A percentile compares a stretch with the other conserved stretches of the same genome.
Evolutionary conservation across 2,113 vertebrate species (phyloP).

Genomic region (Diadophis punctatus): DNA sequence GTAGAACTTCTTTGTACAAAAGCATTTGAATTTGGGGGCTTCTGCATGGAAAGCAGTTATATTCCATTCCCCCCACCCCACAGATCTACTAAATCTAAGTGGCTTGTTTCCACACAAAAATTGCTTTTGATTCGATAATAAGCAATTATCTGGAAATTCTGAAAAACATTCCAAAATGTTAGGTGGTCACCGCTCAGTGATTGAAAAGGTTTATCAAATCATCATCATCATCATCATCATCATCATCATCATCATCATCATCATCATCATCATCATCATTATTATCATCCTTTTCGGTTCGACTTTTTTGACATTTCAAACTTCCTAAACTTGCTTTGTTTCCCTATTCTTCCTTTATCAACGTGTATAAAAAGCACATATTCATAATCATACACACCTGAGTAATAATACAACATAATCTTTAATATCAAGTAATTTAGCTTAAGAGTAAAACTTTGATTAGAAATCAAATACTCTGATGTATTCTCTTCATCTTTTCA

Average conservation of each 20-base stretch:
- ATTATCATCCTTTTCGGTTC: not conserved
- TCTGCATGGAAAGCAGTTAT: not conserved
- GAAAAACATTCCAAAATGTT: not conserved
- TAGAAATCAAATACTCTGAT: not conserved
- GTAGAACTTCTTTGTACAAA: not conserved
- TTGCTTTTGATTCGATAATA: not conserved
- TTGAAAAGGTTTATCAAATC: not conserved
- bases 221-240: not conserved
- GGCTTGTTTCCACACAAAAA: not conserved
- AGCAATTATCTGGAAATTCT: not conserved
- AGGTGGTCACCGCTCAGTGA: not conserved
- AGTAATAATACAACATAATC: not conserved
- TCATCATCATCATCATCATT: no score
- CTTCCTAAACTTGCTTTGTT: not conserved
- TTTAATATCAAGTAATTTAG: not conserved
- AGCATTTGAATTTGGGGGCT: not conserved
- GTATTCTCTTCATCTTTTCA: not conserved
- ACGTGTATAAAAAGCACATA: not conserved
- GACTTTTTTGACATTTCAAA: not conserved
- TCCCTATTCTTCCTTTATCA: not conserved
- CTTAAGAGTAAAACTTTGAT: not conserved
- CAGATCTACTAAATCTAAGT: not conserved
- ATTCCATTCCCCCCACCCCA: not conserved
- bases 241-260: not conserved
- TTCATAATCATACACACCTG: not conserved